Base-by-base conservation (phyloP, 2,113 vertebrate species). In the Guaruba guarouba region DNA sequence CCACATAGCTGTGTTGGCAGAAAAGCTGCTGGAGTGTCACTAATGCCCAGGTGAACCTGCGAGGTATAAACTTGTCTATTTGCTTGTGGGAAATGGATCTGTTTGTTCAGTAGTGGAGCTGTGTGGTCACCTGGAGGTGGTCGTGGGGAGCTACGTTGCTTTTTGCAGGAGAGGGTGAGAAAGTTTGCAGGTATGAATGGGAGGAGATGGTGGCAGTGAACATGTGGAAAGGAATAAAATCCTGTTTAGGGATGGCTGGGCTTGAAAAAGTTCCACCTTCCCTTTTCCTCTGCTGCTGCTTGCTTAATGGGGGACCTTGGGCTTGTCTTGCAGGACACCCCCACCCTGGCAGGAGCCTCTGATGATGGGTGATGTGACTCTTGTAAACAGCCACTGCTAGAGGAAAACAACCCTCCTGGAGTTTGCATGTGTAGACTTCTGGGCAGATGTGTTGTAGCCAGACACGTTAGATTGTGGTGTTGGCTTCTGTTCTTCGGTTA, bases 21-120 rank as follows among this genome's bases (percentile, higher is more conserved):
- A 57, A 80, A 77, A 62, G 70, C 84, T 93, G 77, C 81, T 66
- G 52, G 80, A 69, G 94, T 66, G 90, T 70, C 74, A 17, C 44
- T 49, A 29, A 48, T 68, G 73, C 28, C 19, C 59, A 69, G 57
- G 20, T 69, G 81, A 92, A 87, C 44, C 82, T 54, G 52, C 0
- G 5, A 90, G 81, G 28, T 82, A 27, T 16, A 69, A 87, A 76
- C 70, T 79, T 68, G 3, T 20, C 46, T 83, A 0, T 84, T 63
- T 77, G 28, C 52, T 61, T 68, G 48, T 19, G 48, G 43, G 57
- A 84, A 67, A 46, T 31, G 1, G 61, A 31, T 66, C 41, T 83
- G 48, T 82, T 88, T 31, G 6, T 78, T 83, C 25, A 10, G 25
- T 63, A 37, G 24, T 62, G 61, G 79, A 90, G 54, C 41, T 77